Conservation (phyloP, 2,113 vertebrate genomes). For the Glaucomys volans region DNA sequence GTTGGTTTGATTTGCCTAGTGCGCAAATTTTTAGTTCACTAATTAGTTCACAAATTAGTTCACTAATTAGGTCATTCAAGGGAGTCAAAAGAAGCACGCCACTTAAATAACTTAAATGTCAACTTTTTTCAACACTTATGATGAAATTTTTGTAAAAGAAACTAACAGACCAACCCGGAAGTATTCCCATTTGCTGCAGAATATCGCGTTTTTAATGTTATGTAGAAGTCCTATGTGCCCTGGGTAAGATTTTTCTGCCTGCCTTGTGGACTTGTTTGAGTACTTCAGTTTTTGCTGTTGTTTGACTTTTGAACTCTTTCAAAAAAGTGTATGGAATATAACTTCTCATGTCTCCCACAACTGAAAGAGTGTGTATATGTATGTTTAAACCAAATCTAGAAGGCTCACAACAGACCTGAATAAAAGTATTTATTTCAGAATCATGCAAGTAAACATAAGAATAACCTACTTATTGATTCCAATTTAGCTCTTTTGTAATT, state of each 20-base stretch:
- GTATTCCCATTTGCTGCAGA: not conserved
- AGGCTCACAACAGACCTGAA: not conserved
- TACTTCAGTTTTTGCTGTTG: not conserved
- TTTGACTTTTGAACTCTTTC: not conserved
- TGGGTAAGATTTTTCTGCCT: not conserved
- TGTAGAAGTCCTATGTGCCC: not conserved
- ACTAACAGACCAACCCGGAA: not conserved
- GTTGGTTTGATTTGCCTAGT: not conserved
- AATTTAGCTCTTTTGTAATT: constrained; percentile 41
- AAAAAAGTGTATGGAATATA: not conserved
- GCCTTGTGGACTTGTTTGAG: not conserved
- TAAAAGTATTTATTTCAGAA: constrained; percentile 36
- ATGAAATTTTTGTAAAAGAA: not conserved
- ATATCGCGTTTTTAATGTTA: not conserved
- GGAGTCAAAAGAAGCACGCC: not conserved
- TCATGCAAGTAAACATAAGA: not conserved
- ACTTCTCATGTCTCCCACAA: not conserved
- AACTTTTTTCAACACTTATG: not conserved
- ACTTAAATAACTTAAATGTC: not conserved
- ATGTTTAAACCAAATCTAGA: not conserved
- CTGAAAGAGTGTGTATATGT: not conserved
- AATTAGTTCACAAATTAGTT: not conserved
- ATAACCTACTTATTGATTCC: not conserved
- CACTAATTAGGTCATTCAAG: not conserved
- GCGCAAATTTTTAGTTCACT: not conserved